Conservation (phyloP, 2,888 invertebrate genomes). For the Tyria jacobaeae region DNA sequence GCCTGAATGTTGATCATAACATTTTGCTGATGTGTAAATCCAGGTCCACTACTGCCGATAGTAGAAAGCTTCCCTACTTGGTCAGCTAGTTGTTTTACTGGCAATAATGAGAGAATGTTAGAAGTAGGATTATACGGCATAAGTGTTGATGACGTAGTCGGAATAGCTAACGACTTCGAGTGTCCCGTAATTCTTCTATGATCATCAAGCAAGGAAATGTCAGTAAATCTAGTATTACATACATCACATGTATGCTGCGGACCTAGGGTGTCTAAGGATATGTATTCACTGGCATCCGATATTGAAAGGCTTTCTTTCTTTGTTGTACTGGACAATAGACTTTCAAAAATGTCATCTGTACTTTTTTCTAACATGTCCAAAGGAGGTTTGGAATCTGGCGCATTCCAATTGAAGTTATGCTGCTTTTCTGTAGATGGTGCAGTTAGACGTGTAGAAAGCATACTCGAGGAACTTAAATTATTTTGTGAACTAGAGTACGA, state of each 20-base stretch:
- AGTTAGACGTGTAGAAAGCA: slow-evolving; percentile 55
- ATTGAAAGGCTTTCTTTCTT: slow-evolving; percentile 74
- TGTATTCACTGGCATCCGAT: slow-evolving; percentile 86
- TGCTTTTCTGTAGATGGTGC: slow-evolving; percentile 75
- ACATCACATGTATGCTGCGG: slow-evolving; percentile 87
- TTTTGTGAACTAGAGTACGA: slow-evolving; percentile 61
- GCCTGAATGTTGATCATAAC: slow-evolving; percentile 89
- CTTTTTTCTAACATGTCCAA: slow-evolving; percentile 79
- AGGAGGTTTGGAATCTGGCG: slow-evolving; percentile 78
- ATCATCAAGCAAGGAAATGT: slow-evolving; percentile 82
- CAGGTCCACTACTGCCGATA: slow-evolving; percentile 63
- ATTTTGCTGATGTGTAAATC: slow-evolving; percentile 88
- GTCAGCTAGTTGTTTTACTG: slow-evolving; percentile 81
- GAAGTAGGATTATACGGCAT: slow-evolving; percentile 72
- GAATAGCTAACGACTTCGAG: slow-evolving; percentile 72
- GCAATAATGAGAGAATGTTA: slow-evolving; percentile 74
- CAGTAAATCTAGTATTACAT: slow-evolving; percentile 87
- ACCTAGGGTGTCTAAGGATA: slow-evolving; percentile 88
- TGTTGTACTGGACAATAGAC: slow-evolving; percentile 71
- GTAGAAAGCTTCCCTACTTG: slow-evolving; percentile 80
- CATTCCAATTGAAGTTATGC: slow-evolving; percentile 82
- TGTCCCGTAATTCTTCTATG: slow-evolving; percentile 86
- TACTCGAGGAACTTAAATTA: slow-evolving; percentile 54
- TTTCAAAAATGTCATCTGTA: slow-evolving; percentile 82
- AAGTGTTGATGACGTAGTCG: slow-evolving; percentile 66